A percentile compares a stretch with the other conserved stretches of the same genome.
phyloP scores from a whole-genome alignment of 2,113 vertebrate genomes.

The Chaenocephalus aceratus region DNA sequence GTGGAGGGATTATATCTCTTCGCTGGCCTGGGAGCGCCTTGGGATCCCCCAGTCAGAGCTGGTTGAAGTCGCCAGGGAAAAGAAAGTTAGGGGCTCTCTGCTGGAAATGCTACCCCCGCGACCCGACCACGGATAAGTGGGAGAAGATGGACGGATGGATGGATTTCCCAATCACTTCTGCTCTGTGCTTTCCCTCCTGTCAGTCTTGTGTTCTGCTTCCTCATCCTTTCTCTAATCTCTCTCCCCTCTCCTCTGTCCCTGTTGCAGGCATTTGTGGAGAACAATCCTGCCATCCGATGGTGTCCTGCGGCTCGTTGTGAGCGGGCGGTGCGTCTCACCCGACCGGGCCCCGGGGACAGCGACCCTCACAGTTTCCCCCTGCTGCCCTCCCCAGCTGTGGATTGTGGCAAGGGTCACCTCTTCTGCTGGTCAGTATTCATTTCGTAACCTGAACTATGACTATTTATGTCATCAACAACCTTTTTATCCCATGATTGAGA shows the following conservation, averaged over 20 bases:
- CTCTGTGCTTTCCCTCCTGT: neutral
- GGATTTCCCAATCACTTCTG: neutral
- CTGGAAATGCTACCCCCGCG: too few relatives aligned
- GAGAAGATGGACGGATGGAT: too few relatives aligned
- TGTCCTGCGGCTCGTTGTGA: conserved; percentile 96
- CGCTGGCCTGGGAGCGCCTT: too few relatives aligned
- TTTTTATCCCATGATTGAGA: too few relatives aligned
- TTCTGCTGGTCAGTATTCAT: conserved; percentile 68
- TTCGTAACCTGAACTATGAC: too few relatives aligned
- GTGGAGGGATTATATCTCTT: too few relatives aligned
- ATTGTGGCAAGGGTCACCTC: conserved; percentile 96
- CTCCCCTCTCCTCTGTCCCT: neutral
- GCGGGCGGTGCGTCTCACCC: conserved; percentile 93
- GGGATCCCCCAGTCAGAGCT: too few relatives aligned
- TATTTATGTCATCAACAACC: too few relatives aligned
- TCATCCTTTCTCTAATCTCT: neutral
- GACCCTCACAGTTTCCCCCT: conserved; percentile 93
- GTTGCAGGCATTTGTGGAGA: conserved; percentile 76
- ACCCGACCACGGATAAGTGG: too few relatives aligned
- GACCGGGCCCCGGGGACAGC: conserved; percentile 89
- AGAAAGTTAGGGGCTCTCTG: too few relatives aligned
- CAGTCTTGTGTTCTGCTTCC: neutral
- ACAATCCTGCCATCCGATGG: conserved; percentile 94
- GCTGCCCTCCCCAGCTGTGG: conserved; percentile 97
- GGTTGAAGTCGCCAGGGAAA: too few relatives aligned